Base-by-base conservation (phyloP, 2,113 vertebrate species). In the Ursus arctos region DNA sequence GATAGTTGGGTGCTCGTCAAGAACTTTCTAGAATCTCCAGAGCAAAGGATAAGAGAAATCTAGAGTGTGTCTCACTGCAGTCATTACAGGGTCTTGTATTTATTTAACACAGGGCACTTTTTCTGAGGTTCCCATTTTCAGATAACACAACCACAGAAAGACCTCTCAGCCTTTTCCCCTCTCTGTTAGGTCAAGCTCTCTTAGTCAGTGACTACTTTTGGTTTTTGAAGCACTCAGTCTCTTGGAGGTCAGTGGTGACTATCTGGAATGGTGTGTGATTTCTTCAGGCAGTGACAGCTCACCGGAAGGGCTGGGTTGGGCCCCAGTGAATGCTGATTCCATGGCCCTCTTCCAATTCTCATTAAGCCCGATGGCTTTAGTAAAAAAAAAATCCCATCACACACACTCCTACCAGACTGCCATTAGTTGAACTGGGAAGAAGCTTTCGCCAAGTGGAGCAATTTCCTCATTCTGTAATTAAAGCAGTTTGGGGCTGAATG, bases 401-500 rank as follows among this genome's bases (percentile, higher is more conserved):
- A 92, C 83, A 53, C 24, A 0, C 49, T 2, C 98, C 92, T 67
- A 80, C 97, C 92, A 98, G 87, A 55, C 89, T 97, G 53, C n/a
- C 0, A 91, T 98, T 98, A 96, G 96, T 96, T 93, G 86, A 96
- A 86, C 94, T 24, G 55, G 94, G 91, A 80, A 92, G 88, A 98
- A 21, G 69, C 94, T 98, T 98, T 96, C 53, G 36, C 98, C 98
- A 97, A 98, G 59, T 93, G 88, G 97, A 98, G 97, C 97, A 97
- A 83, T 98, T 98, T 98, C 97, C 97, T 98, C 9, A 0, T 98
- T 98, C 97, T 97, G 82, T 98, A 98, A 98, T 99, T 98, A 99
- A 98, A 98, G 96, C 71, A 94, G 2, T 97, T 92, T 97, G 95
- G 97, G 88, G 81, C 88, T 98, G 98, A 95, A 94, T 98, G 96